Percentiles rank a stretch among this genome's conserved stretches.
Evolutionary conservation across 2,888 invertebrate genomes (phyloP).

Genomic region (Eulithis prunata): DNA sequence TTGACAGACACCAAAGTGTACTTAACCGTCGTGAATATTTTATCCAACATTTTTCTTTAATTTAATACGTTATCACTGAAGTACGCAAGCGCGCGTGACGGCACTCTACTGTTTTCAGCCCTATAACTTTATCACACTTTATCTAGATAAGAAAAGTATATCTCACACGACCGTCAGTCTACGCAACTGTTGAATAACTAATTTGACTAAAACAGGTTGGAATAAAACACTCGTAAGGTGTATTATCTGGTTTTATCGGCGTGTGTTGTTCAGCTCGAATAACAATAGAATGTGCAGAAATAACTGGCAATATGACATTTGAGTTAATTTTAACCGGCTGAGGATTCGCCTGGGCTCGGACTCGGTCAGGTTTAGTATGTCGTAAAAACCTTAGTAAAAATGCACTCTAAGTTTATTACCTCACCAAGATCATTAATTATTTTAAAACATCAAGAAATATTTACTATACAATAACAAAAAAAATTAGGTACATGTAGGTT

Average conservation of each 20-base stretch:
- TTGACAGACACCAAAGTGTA: conserved; percentile 71
- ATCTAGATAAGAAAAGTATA: conserved; percentile 82
- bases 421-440: too few species aligned
- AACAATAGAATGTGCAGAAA: conserved; percentile 36
- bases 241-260: conserved; percentile 18
- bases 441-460: too few species aligned
- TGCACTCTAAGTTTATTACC: too few species aligned
- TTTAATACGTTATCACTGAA: conserved; percentile 26
- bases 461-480: too few species aligned
- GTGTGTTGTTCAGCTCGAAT: conserved; percentile 31
- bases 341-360: conserved; percentile 18
- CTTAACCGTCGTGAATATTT: conserved; percentile 78
- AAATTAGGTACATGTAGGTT: too few species aligned
- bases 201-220: conserved; percentile 27
- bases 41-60: conserved; percentile 68
- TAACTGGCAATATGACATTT: conserved; percentile 41
- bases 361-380: conserved; percentile 15
- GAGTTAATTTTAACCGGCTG: conserved; percentile 40
- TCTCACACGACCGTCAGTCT: conserved; percentile 50
- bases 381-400: too few species aligned
- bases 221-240: conserved; percentile 3
- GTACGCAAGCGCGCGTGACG: conserved; percentile 55
- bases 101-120: conserved; percentile 56
- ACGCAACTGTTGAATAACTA: conserved; percentile 27
- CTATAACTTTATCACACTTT: conserved; percentile 76